Evolutionary conservation across 2,797 vertebrate species (phyloP).

Genomic region (Podargus strigoides): DNA sequence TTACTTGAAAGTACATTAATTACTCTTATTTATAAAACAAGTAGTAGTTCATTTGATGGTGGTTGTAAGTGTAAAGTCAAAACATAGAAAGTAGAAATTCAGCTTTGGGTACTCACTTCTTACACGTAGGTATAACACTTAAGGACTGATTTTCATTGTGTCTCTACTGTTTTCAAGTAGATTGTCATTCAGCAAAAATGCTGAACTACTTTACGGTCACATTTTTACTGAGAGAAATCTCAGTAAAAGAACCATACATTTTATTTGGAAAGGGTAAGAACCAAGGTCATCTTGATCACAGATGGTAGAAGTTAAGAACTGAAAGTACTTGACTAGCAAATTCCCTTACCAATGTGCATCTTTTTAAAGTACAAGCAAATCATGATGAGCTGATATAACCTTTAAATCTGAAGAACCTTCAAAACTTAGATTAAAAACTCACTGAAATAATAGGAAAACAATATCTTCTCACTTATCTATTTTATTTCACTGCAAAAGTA

Average conservation of each 20-base stretch:
- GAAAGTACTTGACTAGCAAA: background rate
- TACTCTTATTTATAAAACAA: background rate
- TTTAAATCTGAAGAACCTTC: background rate
- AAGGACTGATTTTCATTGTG: background rate
- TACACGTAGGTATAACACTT: background rate
- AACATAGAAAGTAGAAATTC: background rate
- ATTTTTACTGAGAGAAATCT: background rate
- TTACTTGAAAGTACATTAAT: background rate
- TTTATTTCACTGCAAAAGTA: background rate
- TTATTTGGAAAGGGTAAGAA: slow-evolving; percentile 7
- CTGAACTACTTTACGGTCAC: background rate
- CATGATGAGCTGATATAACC: background rate
- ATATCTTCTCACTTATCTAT: background rate
- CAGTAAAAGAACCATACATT: background rate
- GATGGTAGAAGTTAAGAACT: background rate
- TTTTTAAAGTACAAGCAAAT: background rate
- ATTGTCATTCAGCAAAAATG: background rate
- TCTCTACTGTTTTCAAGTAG: background rate
- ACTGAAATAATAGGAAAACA: background rate
- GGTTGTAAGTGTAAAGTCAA: background rate
- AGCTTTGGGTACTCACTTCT: background rate
- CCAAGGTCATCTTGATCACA: slow-evolving; percentile 13
- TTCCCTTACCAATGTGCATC: background rate
- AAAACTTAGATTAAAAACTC: background rate
- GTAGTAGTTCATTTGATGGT: background rate